Base-by-base conservation (phyloP, 2,888 invertebrate genomes). In the Stenurella melanura region DNA sequence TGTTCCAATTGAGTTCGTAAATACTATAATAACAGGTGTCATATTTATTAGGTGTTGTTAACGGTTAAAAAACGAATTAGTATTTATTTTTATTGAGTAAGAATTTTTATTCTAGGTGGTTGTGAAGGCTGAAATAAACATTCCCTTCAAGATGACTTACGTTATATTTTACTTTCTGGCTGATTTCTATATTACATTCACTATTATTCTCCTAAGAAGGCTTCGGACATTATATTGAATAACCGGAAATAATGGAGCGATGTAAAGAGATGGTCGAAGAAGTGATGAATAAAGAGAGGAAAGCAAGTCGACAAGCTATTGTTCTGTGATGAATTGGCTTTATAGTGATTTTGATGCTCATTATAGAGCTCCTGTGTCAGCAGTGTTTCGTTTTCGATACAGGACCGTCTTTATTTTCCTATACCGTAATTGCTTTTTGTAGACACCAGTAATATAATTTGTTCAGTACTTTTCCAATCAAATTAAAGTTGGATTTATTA, bases 261-360 rank as follows among this genome's bases (percentile, higher is more conserved):
- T 74, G 79, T 75, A 76, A 78, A 81, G 79, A 75, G 78, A 78
- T 77, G 73, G 68, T 12, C 58, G 58, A 58, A 58, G 18, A 21
- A 73, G 73, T 79, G 74, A 79, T 80, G 81, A 79, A 81, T 81
- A 71, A 70, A 64, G 77, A 73, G 76, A 30, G 21, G 78, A 76
- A 78, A 76, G 71, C 70, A 60, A 79, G 69, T 74, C 76, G 78
- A 76, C 82, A 78, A 73, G 58, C 78, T 74, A 79, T 82, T 82
- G 81, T 82, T 78, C 69, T 70, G 74, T 78, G 80, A 80, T 82
- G 74, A 78, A 80, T 82, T 75, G 76, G 75, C 75, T 72, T 78
- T 78, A 75, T 76, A 77, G 76, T 71, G 57, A 58, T 76, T 68
- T 18, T 64, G 50, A 26, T 75, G 69, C 64, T 75, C 73, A 68